A percentile compares a stretch with the other conserved stretches of the same genome.
These are phyloP conservation scores for Danaus chrysippus DNA, from an alignment of 2,888 invertebrate genomes.

Conservation along the genomic window DNA sequence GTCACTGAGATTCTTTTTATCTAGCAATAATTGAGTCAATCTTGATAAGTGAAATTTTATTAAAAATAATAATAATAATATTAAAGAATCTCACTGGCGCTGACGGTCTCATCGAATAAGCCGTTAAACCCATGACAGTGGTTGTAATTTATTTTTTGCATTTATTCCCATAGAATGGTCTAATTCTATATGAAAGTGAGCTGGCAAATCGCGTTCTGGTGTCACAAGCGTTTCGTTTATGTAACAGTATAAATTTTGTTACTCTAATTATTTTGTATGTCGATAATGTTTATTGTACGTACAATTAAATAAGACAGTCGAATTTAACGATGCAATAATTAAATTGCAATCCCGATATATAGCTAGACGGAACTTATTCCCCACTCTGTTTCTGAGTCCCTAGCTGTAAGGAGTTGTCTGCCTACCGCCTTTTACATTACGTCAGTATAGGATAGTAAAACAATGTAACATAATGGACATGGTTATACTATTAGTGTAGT, in stretches of 20 bases:
- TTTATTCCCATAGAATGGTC: constrained; percentile 23
- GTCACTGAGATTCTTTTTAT: constrained; percentile 49
- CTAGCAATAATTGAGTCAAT: constrained; percentile 42
- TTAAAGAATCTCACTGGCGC: constrained; percentile 38
- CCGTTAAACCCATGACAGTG: constrained; percentile 27
- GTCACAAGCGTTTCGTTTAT: no score
- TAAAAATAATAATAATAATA: constrained; percentile 24
- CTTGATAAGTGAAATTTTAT: constrained; percentile 31
- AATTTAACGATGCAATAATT: not conserved
- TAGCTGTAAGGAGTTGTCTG: constrained; percentile 74
- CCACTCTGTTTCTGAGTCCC: constrained; percentile 74
- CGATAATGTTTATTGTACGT: not conserved
- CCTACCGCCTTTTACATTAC: constrained; percentile 78
- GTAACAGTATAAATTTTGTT: no score
- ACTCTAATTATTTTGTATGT: no score
- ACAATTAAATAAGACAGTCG: not conserved
- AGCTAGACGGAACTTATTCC: constrained; percentile 23
- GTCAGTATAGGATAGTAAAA: constrained; percentile 72
- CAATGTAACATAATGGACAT: constrained; percentile 74
- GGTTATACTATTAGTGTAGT: constrained; percentile 78
- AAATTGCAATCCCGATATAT: constrained; percentile 21
- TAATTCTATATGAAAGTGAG: no score
- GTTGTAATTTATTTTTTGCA: constrained; percentile 40
- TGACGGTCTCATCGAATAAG: constrained; percentile 32
- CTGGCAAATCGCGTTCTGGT: no score